These are phyloP conservation scores for Psix sp. DNA, from an alignment of 1,140 invertebrate species.

Conservation along the genomic window DNA sequence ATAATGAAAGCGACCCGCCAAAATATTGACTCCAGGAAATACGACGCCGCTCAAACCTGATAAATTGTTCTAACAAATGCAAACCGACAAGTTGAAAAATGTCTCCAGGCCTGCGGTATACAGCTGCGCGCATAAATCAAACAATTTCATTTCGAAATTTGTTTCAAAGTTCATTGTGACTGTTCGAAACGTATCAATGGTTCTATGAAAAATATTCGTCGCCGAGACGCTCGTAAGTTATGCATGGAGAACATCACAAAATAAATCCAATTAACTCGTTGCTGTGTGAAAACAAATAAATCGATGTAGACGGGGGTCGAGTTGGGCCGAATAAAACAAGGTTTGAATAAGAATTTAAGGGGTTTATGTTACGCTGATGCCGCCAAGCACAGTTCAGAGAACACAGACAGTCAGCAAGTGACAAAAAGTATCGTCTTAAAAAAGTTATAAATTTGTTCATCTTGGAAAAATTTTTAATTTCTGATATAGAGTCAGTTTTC, in stretches of 20 bases:
- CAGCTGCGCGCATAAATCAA: conserved; percentile 34
- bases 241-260: conserved; percentile 57
- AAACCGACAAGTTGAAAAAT: conserved; percentile 45
- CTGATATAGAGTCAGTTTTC: too few relatives aligned
- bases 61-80: conserved; percentile 50
- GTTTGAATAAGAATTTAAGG: conserved; percentile 25
- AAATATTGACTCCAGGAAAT: conserved; percentile 30
- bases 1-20: conserved; percentile 41
- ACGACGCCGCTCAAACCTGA: conserved; percentile 23
- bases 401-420: too few relatives aligned
- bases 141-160: conserved; percentile 52
- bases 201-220: conserved; percentile 57
- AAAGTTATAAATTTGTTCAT: too few relatives aligned
- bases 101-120: conserved; percentile 16
- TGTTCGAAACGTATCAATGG: conserved; percentile 53
- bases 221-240: conserved; percentile 51
- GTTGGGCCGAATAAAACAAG: conserved; percentile 38
- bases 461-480: too few relatives aligned
- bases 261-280: conserved; percentile 67
- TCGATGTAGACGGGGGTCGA: conserved; percentile 58
- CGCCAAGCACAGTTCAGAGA: conserved; percentile 17
- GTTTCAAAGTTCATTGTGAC: conserved; percentile 54
- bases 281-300: conserved; percentile 67
- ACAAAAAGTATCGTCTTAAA: too few relatives aligned
- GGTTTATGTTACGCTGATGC: conserved; percentile 19